Base-by-base conservation (phyloP, 2,797 vertebrate genomes). In the Rhabdomys pumilio region DNA sequence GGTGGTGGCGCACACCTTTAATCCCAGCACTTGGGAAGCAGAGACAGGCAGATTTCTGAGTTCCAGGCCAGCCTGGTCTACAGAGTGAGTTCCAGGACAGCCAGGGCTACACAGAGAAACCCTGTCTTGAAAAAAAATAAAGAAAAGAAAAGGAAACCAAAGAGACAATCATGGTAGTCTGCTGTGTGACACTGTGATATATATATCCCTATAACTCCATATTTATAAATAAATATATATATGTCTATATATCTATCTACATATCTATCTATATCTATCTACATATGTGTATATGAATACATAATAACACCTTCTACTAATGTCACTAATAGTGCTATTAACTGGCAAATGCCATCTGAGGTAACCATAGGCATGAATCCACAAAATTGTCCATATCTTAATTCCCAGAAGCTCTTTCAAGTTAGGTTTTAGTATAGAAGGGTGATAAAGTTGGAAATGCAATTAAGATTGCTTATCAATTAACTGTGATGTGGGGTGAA, bases 401-500 rank as follows among this genome's bases (percentile, higher is more conserved):
- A 81, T 87, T 19, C 20, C 41, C 20, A 85, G 53, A 79, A 91
- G 6, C 15, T 87, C 44, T 95, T 53, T 81, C 44, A 96, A 44
- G 19, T 59, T 90, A 83, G 20, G 50, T 83, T 81, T 61, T 5
- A 55, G 4, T 19, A 31, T 88, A 77, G 69, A 81, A 31, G 10
- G 29, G 26, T 73, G 79, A 65, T 93, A 95, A 80, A 2, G 88
- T 88, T 94, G 17, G n/a, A 87, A 96, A 92, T 94, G 38, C 14
- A 90, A 88, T 83, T 72, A 81, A 88, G 41, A 13, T 69, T 87
- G 47, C 61, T 83, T 76, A 63, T 88, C 55, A 44, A 44, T 26
- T 65, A 72, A 90, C 29, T 5, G n/a, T 80, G 53, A 88, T 5
- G 81, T 93, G 5, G 9, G 1, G 15, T 90, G 11, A 83, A 90